These are phyloP conservation scores for Sinotaia quadrata DNA, from an alignment of 2,888 invertebrate species.

Conservation along the genomic window DNA sequence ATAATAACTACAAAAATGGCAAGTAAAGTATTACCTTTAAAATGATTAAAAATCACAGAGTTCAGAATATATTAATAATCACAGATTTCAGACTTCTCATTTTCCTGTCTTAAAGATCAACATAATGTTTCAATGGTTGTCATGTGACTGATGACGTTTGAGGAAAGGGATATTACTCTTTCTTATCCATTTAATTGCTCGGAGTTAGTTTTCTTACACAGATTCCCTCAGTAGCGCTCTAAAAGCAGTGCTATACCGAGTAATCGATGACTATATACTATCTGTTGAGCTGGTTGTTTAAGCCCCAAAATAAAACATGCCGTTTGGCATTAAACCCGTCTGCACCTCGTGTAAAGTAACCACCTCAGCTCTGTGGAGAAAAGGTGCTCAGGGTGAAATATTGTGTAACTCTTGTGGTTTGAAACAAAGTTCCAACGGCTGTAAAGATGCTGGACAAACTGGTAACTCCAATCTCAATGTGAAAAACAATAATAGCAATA, in stretches of 20 bases:
- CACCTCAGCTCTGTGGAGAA: slow-evolving; percentile 80
- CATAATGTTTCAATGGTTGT: slow-evolving; percentile 21
- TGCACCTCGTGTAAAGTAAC: slow-evolving; percentile 58
- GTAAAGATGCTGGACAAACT: slow-evolving; percentile 28
- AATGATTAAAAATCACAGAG: too few relatives aligned
- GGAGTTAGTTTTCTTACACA: too few relatives aligned
- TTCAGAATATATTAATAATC: too few relatives aligned
- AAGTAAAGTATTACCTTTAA: too few relatives aligned
- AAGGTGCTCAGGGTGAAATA: slow-evolving; percentile 82
- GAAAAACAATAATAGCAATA: slow-evolving; percentile 38
- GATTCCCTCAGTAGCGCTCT: too few relatives aligned
- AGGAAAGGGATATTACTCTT: background rate
- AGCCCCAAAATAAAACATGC: slow-evolving; percentile 45
- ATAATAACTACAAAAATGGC: too few relatives aligned
- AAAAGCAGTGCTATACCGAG: too few relatives aligned
- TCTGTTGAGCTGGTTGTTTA: too few relatives aligned
- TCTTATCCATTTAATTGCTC: too few relatives aligned
- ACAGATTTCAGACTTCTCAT: too few relatives aligned
- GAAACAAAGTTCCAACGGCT: slow-evolving; percentile 64
- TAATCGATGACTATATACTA: too few relatives aligned
- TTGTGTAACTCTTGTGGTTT: slow-evolving; percentile 81
- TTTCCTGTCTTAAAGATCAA: slow-evolving; percentile 8
- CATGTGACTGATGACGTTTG: slow-evolving; percentile 29
- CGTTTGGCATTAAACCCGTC: slow-evolving; percentile 62
- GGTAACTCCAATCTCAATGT: slow-evolving; percentile 13